Evolutionary conservation across 2,797 vertebrate species (phyloP), one percentile per base, ranked within the genome.

Genomic region (Cygnus olor): DNA sequence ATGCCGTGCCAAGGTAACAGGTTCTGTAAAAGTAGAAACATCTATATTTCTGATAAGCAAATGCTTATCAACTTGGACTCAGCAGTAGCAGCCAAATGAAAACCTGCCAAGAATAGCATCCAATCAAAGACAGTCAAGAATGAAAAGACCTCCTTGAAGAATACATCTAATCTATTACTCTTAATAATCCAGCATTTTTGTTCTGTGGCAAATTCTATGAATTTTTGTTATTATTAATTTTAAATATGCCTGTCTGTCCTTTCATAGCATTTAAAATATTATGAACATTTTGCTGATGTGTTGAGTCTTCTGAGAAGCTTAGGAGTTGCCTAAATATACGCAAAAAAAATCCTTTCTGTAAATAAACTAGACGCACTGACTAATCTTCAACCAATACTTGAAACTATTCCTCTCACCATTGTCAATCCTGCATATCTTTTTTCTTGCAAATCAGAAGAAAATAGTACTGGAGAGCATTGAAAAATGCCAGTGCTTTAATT

Each of bases 151-250:
- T 72, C 78, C n/a, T n/a, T 38, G n/a, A 45, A 32, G 14, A 32
- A 54, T 45, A 57, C 64, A 14, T 36, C 47, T 47, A 28, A 63
- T 70, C 28, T 22, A 6, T 72, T 45, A 30, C 21, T 47, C 27
- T 32, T 64, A 56, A 11, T 11, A 47, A 47, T 6, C 40, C 6
- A 21, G 10, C 10, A 28, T 16, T 85, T 57, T 73, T 2, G 36
- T 69, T 61, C 36, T 16, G 11, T 15, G 56, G 32, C n/a, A n/a
- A 42, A 3, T 3, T 15, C 56, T 19, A 2, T 0, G 0, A 66
- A 9, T 3, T 72, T 53, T 72, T 53, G 14, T 14, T 57, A 36
- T 40, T 25, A 21, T 19, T 77, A 28, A 44, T 73, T 95, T 49
- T 36, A 38, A 80, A 19, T 6, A 27, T 0, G 0, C 49, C 53